Evolutionary conservation across 2,888 invertebrate species (phyloP).

Genomic region (Cerastis leucographa): DNA sequence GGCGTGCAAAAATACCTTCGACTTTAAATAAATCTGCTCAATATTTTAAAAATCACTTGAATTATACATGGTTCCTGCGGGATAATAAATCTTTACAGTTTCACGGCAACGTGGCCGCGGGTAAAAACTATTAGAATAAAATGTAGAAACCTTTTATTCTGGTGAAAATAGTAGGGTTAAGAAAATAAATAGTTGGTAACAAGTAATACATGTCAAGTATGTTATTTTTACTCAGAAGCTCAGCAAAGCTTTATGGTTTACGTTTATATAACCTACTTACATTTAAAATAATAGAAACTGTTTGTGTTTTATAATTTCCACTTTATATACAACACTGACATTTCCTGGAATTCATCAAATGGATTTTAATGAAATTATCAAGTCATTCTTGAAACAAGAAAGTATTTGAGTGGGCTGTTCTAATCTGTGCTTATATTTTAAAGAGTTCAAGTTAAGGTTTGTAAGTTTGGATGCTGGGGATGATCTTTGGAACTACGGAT

Average conservation of each 20-base stretch:
- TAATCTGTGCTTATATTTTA: neutral
- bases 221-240: constrained; percentile 33
- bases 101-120: constrained; percentile 25
- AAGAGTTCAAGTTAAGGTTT: neutral
- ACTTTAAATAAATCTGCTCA: constrained; percentile 40
- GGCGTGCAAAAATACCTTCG: constrained; percentile 6
- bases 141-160: constrained; percentile 43
- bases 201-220: constrained; percentile 39
- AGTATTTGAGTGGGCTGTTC: neutral
- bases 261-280: constrained; percentile 35
- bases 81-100: constrained; percentile 53
- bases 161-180: constrained; percentile 26
- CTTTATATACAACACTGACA: constrained; percentile 3
- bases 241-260: constrained; percentile 18
- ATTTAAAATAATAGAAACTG: constrained; percentile 12
- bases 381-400: neutral
- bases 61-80: constrained; percentile 22
- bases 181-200: constrained; percentile 41
- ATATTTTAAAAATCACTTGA: constrained; percentile 49
- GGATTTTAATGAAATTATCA: neutral
- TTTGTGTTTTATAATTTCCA: constrained; percentile 1
- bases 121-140: constrained; percentile 47
- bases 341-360: neutral
- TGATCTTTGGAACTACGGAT: neutral
- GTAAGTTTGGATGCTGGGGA: neutral